Conservation (phyloP, 2,888 invertebrate genomes). For the Microplitis manilae region DNA sequence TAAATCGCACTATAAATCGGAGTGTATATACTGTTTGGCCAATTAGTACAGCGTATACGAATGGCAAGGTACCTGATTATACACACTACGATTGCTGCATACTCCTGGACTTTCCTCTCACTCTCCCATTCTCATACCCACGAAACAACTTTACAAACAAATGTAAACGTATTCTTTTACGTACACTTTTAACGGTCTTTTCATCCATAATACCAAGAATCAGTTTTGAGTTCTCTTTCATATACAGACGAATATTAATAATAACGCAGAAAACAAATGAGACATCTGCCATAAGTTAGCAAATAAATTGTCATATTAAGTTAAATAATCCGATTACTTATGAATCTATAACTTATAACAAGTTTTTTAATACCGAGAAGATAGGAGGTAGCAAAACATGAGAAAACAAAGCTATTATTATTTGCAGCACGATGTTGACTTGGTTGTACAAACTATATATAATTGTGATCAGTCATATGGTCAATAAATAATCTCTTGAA, state of each 20-base stretch:
- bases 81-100: slow-evolving; percentile 23
- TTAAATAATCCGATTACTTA: not conserved
- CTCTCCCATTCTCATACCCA: not conserved
- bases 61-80: slow-evolving; percentile 51
- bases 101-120: slow-evolving; percentile 11
- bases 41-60: slow-evolving; percentile 57
- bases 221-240: not conserved
- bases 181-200: not conserved
- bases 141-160: not conserved
- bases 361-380: not conserved
- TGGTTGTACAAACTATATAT: not conserved
- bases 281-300: not conserved
- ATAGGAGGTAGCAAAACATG: not conserved
- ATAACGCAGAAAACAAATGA: not conserved
- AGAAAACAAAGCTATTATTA: not conserved
- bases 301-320: not conserved
- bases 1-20: slow-evolving; percentile 61
- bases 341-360: not conserved
- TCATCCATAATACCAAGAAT: not conserved
- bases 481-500: too few relatives aligned
- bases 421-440: not conserved
- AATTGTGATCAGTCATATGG: too few relatives aligned
- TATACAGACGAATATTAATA: not conserved
- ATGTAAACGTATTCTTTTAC: not conserved
- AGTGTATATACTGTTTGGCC: slow-evolving; percentile 61